Evolutionary conservation across 2,113 vertebrate species (phyloP), one percentile per base, ranked within the genome.

Genomic region (Naja naja): DNA sequence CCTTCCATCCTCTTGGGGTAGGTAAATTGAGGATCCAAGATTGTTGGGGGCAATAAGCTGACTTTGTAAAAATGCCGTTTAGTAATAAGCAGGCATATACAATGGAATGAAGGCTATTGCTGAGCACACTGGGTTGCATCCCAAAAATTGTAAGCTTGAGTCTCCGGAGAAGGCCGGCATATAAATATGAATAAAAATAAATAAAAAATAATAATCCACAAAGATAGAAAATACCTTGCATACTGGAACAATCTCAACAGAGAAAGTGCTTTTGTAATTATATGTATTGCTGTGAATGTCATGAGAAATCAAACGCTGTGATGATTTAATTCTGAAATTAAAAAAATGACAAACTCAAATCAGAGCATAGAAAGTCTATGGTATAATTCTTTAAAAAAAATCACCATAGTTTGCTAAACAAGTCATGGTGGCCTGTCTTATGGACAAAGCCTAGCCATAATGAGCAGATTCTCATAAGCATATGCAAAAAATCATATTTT

Each of bases 241-340:
- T 89, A 99, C 97, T 6, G 99, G 99, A 92, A 99, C 99, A 2
- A 99, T 99, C 97, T 99, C 99, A 96, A 99, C 91, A 6, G 99
- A 99, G 96, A 98, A 99, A 91, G 99, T 99, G 97, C 99, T 99
- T 97, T 99, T 99, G 95, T 99, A 99, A 97, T 99, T 99, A 97
- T 98, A 99, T 5, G 98, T 98, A 88, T 99, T 99, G 27, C 98
- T 98, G 94, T 99, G 99, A 92, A 99, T 98, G 95, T 99, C 99
- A 7, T 99, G 99, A 3, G 99, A 99, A 96, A 99, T 99, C 95
- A 99, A 97, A 43, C 99, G 98, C 89, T 99, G 99, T 88, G 99
- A 99, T 1, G 99, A 58, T 96, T 99, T 99, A 55, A 98, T 98
- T 94, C 99, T 99, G 54, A 96, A 96, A 94, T 54, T 1, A 58